A percentile compares a stretch with the other conserved stretches of the same genome.
phyloP scores from a whole-genome alignment of 2,888 invertebrate species.

The Trichopoda pennipes region DNA sequence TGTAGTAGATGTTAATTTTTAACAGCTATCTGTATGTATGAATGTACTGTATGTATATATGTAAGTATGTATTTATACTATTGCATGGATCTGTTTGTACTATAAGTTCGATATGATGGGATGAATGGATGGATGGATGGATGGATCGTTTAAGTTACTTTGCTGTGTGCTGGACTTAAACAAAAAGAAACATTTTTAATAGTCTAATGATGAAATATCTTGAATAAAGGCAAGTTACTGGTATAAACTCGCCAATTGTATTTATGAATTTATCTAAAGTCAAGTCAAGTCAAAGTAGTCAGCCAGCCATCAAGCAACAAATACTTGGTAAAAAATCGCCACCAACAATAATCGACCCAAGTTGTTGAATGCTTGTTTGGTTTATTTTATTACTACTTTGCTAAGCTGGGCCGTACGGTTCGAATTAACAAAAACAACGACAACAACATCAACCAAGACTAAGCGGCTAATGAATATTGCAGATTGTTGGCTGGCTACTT shows the following conservation, averaged over 20 bases:
- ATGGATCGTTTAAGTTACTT: constrained; percentile 20
- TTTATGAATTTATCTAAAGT: constrained; percentile 7
- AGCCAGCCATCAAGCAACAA: constrained; percentile 37
- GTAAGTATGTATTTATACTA: neutral
- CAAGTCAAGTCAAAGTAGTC: constrained; percentile 29
- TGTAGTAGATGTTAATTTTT: constrained; percentile 18
- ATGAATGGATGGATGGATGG: constrained; percentile 46
- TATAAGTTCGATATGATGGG: constrained; percentile 36
- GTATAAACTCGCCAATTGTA: constrained; percentile 19
- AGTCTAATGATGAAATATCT: constrained; percentile 65
- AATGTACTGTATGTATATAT: constrained; percentile 12
- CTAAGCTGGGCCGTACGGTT: constrained; percentile 70
- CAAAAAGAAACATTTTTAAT: constrained; percentile 38
- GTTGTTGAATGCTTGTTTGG: constrained; percentile 68
- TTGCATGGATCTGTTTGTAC: constrained; percentile 42
- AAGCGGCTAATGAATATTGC: constrained; percentile 40
- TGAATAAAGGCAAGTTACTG: constrained; percentile 44
- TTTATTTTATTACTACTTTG: constrained; percentile 67
- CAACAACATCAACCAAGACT: constrained; percentile 69
- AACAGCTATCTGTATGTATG: neutral
- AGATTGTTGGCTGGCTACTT: constrained; percentile 49
- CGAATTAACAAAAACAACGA: constrained; percentile 71
- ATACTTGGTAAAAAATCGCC: constrained; percentile 37
- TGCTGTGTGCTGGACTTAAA: constrained; percentile 29
- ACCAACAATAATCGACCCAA: constrained; percentile 64